phyloP scores from a whole-genome alignment of 2,113 vertebrate species.

The rabbit (Oryctolagus cuniculus) region DNA sequence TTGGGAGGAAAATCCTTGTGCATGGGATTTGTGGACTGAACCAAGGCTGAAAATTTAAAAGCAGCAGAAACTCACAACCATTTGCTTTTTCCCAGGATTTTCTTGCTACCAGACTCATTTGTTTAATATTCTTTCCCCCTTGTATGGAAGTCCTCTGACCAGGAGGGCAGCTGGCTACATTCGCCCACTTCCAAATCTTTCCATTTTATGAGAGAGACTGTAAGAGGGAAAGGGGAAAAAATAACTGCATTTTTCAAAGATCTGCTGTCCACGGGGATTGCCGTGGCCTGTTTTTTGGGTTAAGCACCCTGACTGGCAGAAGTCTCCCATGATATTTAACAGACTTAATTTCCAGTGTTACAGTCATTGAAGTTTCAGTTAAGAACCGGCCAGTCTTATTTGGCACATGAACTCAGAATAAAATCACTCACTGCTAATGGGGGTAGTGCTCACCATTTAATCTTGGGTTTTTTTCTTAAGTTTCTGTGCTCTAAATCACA shows the following conservation, averaged over 20 bases:
- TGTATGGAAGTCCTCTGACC: not conserved
- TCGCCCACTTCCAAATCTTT: not conserved
- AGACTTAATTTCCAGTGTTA: not conserved
- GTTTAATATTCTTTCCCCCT: not conserved
- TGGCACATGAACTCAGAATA: not conserved
- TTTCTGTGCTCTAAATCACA: conserved; percentile 42
- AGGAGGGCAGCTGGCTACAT: not conserved
- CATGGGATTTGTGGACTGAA: not conserved
- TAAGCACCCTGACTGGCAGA: not conserved
- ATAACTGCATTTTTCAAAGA: not conserved
- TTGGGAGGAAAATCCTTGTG: not conserved
- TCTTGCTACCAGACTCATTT: not conserved
- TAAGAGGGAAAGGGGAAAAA: not conserved
- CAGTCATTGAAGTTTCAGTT: conserved; percentile 22
- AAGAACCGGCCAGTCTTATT: not conserved
- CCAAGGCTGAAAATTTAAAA: not conserved
- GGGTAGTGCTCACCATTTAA: not conserved
- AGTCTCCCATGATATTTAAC: not conserved
- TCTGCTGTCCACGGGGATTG: not conserved
- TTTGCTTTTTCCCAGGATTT: not conserved
- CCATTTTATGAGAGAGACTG: not conserved
- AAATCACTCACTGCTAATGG: not conserved
- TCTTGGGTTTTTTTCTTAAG: not conserved
- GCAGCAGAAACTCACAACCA: not conserved
- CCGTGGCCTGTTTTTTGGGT: not conserved